Base-by-base conservation (phyloP, 2,888 invertebrate genomes). In the Papilio gigon region DNA sequence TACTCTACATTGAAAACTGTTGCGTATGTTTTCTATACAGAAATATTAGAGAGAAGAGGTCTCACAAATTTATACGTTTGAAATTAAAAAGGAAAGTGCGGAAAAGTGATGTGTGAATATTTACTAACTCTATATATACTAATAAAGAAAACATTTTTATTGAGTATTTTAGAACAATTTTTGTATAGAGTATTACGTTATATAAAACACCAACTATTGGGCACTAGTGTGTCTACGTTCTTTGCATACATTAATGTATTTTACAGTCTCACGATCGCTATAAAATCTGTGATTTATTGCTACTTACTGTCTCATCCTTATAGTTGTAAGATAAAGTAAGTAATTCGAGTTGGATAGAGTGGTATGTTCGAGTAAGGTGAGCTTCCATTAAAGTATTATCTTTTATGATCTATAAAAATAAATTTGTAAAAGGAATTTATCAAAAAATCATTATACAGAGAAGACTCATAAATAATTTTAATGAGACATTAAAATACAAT, bases 231-330 rank as follows among this genome's bases (percentile, higher is more conserved):
- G n/a, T 25, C 44, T 44, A 44, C 44, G 25, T n/a, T 17, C 44
- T 42, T 40, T 44, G 30, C 47, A 44, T 27, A 62, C 44, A 30
- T 44, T 30, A 30, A 40, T 2, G n/a, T 56, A 56, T 30, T 56
- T 30, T 30, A 30, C 12, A 30, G 53, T 17, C 53, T 30, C 53
- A 56, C 53, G 53, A 30, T 17, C 9, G 27, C 62, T 42, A 62
- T 62, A 62, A 62, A 62, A 17, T 60, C 17, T 30, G 30, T 62
- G 44, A 25, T 44, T 62, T 40, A 62, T 30, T 42, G 12, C 17
- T 25, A 42, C 17, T 44, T 44, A 62, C 62, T 17, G 30, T 56
- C 22, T n/a, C 53, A 9, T 56, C 17, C 30, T 56, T 56, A 56
- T 56, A 56, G 53, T 30, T 53, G 30, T 30, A 30, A 56, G 53